These are phyloP conservation scores for Indri indri DNA, from an alignment of 2,113 vertebrate species.

Conservation along the genomic window DNA sequence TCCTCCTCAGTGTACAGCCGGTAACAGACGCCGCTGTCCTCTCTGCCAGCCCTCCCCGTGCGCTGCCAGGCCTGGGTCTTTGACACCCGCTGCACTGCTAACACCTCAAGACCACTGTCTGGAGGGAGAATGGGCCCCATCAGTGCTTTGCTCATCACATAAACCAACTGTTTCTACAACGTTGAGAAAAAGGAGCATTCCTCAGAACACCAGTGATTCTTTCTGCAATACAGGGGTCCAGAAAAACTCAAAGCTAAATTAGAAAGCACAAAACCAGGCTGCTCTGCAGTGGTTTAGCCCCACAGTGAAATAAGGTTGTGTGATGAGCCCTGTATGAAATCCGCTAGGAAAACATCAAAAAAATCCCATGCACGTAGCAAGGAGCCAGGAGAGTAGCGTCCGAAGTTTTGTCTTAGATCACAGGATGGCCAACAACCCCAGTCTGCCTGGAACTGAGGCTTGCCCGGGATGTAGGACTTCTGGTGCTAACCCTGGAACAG, in stretches of 20 bases:
- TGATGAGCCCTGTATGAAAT: background rate
- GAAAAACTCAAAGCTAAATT: background rate
- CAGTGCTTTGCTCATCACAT: background rate
- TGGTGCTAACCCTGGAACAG: background rate
- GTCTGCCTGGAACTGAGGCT: background rate
- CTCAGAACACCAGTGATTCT: background rate
- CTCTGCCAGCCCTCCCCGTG: slow-evolving; percentile 92
- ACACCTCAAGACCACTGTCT: slow-evolving; percentile 95
- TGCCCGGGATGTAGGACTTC: background rate
- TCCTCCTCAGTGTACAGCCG: slow-evolving; percentile 96
- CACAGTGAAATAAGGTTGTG: background rate
- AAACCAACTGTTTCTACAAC: background rate
- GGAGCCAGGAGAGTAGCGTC: background rate
- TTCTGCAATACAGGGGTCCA: background rate
- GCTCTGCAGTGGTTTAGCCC: background rate
- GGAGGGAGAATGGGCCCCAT: background rate
- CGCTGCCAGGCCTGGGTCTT: slow-evolving; percentile 99
- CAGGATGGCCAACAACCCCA: background rate
- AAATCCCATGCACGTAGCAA: background rate
- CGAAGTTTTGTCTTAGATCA: background rate
- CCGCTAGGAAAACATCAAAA: background rate
- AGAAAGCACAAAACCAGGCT: background rate
- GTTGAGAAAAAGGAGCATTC: background rate
- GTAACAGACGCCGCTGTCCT: slow-evolving; percentile 92
- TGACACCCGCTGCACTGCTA: slow-evolving; percentile 95